These are phyloP conservation scores for Pseudomyrmex pallidus DNA, from an alignment of 1,140 invertebrate genomes.

Conservation along the genomic window DNA sequence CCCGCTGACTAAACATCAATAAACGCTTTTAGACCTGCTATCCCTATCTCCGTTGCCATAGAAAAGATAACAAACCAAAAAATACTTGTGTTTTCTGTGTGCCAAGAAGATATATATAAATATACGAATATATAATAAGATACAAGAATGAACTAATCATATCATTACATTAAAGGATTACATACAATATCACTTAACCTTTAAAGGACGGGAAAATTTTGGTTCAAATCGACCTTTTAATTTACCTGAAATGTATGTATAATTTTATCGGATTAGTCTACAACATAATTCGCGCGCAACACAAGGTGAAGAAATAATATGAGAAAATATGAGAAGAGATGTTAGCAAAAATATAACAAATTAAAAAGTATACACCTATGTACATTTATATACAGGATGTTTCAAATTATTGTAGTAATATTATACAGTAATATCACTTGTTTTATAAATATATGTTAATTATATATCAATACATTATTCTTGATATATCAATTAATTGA, in stretches of 20 bases:
- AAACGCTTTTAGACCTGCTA: neutral
- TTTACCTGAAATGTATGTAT: too few relatives aligned
- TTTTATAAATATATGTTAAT: too few relatives aligned
- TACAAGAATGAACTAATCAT: constrained; percentile 22
- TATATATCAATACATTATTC: neutral
- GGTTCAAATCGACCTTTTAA: too few relatives aligned
- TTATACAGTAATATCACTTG: too few relatives aligned
- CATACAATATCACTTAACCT: constrained; percentile 37
- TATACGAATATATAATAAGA: neutral
- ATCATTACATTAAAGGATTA: constrained; percentile 6
- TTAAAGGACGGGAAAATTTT: too few relatives aligned
- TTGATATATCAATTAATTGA: neutral
- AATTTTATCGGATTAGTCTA: too few relatives aligned
- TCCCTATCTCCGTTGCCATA: constrained; percentile 55
- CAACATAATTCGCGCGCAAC: constrained; percentile 22
- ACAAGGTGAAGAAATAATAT: neutral
- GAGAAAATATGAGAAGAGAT: neutral
- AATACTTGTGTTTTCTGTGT: neutral
- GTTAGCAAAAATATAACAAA: constrained; percentile 24
- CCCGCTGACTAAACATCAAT: constrained; percentile 6
- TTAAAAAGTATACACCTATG: neutral
- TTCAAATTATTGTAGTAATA: neutral
- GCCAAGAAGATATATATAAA: neutral
- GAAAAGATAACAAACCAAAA: constrained; percentile 38
- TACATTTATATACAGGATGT: constrained; percentile 22